Base-by-base conservation (phyloP, 2,888 invertebrate species). In the Cephus sareptanus region DNA sequence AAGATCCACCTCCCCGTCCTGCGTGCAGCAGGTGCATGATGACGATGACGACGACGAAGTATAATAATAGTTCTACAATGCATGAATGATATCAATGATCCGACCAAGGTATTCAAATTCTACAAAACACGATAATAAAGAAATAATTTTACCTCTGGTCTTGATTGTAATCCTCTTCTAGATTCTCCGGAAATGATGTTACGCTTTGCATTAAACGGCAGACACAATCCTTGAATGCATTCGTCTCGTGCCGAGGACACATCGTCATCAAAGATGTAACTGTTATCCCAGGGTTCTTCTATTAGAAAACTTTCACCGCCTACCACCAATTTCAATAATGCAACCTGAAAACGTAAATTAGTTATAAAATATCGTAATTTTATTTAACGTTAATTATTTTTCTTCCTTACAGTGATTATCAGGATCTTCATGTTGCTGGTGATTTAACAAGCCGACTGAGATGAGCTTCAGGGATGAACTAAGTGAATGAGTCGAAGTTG, bases 21-120 rank as follows among this genome's bases (percentile, higher is more conserved):
- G 78, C 3, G 86, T 84, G 31, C 85, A 85, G 80, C 89, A 89
- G 34, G 82, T 79, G 75, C 89, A 89, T 15, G 82, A 69, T 23
- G 84, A 37, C 15, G 37, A 40, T 40, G 56, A 23, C 56, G 23
- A 56, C 9, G 40, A 56, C 56, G 56, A 56, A 23, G 56, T 23
- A 15, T 23, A 23, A 23, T 56, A 56, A 56, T 56, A 56, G 9
- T 23, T 23, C 56, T 56, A 9, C 6, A 23, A 56, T 56, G 6
- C 2, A 56, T 2, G 56, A 56, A 23, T 56, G 23, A 56, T 23
- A 23, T 56, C 23, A 56, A 56, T 56, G 9, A 56, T 56, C 23
- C 2, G 23, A 2, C 2, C 56, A 56, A 56, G 56, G 23, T 56
- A 56, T 56, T 56, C 9, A 56, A 56, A 23, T 56, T 23, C 23